These are phyloP conservation scores for Phymanthus crucifer DNA, from an alignment of 92 coral and sea anemone species.

Conservation along the genomic window DNA sequence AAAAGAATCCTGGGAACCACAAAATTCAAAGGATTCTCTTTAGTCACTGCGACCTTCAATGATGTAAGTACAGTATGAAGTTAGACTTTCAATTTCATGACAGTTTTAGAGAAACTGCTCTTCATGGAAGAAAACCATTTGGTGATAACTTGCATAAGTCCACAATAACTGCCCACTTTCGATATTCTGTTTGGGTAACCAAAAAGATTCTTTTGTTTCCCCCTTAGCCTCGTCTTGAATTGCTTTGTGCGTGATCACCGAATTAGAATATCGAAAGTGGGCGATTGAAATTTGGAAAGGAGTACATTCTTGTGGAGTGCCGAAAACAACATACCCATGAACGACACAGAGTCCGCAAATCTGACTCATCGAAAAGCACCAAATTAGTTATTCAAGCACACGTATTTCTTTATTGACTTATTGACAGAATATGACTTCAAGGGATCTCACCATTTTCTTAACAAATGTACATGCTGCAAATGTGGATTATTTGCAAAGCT, in stretches of 20 bases:
- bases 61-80: neutral
- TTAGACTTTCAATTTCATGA: neutral
- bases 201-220: too few relatives aligned
- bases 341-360: too few relatives aligned
- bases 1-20: conserved; percentile 1
- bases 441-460: neutral
- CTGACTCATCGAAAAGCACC: neutral
- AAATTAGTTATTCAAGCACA: neutral
- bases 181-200: too few relatives aligned
- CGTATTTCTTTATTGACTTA: neutral
- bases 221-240: too few relatives aligned
- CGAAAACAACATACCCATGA: neutral
- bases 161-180: too few relatives aligned
- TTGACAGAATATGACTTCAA: neutral
- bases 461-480: conserved; percentile 3
- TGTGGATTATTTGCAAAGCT: neutral
- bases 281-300: too few relatives aligned
- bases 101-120: too few relatives aligned
- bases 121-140: too few relatives aligned
- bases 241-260: too few relatives aligned
- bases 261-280: too few relatives aligned
- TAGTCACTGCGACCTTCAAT: neutral
- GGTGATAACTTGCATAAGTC: too few relatives aligned
- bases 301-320: too few relatives aligned
- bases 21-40: conserved; percentile 1